Base-by-base conservation (phyloP, 2,113 vertebrate genomes). In the Thamnophis sirtalis region DNA sequence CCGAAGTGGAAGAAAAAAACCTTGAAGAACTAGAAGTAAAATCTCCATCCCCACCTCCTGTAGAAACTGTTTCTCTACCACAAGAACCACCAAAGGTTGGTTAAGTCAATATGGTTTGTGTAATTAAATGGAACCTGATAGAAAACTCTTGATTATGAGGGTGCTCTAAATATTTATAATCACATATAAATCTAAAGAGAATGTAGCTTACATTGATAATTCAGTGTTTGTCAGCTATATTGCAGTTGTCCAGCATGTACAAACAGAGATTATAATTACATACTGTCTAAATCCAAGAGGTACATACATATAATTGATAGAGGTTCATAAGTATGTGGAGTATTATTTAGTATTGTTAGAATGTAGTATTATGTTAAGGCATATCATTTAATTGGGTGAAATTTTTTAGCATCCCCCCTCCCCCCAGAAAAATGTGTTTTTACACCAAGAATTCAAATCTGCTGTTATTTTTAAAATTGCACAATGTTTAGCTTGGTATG, bases 71-170 rank as follows among this genome's bases (percentile, higher is more conserved):
- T 94, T 97, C 98, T 1, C 97, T 98, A 94, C 98, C 98, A 0
- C 98, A 98, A 92, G 99, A 99, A 94, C 97, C 98, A 68, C 98
- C 98, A 94, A 99, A 99, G 98, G 99, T 99, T 92, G 96, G 98
- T 96, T 93, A 73, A 88, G 33, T 87, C 50, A 60, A 13, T 56
- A 89, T 86, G 49, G 21, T 54, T 88, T 93, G 56, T 95, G 84
- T 84, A 91, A n/a, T 13, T 93, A 21, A 38, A 51, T 49, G 94
- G 88, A 91, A 93, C 54, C 0, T 88, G 90, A n/a, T 88, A 91
- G 93, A 22, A 19, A 4, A 0, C 5, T 10, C 13, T 22, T 9
- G n/a, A 38, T 43, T 87, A n/a, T 7, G 26, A n/a, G 15, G 24
- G 49, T 49, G n/a, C 38, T 80, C 9, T 88, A 17, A 53, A 28